phyloP scores from a whole-genome alignment of 2,888 invertebrate species.

The Eupithecia inturbata region DNA sequence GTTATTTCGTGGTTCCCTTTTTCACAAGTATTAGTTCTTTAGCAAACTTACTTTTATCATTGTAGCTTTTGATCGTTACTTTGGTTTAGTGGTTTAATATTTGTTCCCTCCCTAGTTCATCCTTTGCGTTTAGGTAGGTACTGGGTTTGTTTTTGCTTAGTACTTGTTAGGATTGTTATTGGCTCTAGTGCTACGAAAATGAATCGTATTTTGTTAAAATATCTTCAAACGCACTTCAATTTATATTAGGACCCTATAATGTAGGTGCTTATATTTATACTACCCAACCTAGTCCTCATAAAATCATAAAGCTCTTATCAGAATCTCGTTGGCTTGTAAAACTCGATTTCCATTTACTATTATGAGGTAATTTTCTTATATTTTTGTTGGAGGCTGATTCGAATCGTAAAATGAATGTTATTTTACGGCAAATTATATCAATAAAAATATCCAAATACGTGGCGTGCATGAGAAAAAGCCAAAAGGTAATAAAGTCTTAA shows the following conservation, averaged over 20 bases:
- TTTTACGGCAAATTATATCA: slow-evolving; percentile 26
- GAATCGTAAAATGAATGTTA: slow-evolving; percentile 26
- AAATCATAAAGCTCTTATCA: slow-evolving; percentile 5
- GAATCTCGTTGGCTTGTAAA: slow-evolving; percentile 5
- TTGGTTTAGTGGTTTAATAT: not conserved
- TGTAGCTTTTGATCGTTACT: not conserved
- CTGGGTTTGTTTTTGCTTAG: not conserved
- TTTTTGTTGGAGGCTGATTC: slow-evolving; percentile 11
- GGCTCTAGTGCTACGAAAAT: not conserved
- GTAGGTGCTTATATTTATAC: not conserved
- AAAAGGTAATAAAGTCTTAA: slow-evolving; percentile 34
- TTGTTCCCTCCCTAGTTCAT: not conserved
- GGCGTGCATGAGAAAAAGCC: slow-evolving; percentile 22
- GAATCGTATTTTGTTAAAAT: not conserved
- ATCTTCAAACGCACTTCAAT: not conserved
- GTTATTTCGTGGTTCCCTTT: slow-evolving; percentile 15
- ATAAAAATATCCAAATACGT: slow-evolving; percentile 23
- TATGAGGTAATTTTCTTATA: slow-evolving; percentile 7
- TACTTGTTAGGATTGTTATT: not conserved
- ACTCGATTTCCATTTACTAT: not conserved
- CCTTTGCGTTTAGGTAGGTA: not conserved
- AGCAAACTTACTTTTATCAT: slow-evolving; percentile 1
- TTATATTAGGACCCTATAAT: not conserved
- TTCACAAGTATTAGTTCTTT: not conserved
- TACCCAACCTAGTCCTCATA: slow-evolving; percentile 1